Evolutionary conservation across 2,888 invertebrate genomes (phyloP), one percentile per base, ranked within the genome.

Genomic region (Leptura quadrifasciata): DNA sequence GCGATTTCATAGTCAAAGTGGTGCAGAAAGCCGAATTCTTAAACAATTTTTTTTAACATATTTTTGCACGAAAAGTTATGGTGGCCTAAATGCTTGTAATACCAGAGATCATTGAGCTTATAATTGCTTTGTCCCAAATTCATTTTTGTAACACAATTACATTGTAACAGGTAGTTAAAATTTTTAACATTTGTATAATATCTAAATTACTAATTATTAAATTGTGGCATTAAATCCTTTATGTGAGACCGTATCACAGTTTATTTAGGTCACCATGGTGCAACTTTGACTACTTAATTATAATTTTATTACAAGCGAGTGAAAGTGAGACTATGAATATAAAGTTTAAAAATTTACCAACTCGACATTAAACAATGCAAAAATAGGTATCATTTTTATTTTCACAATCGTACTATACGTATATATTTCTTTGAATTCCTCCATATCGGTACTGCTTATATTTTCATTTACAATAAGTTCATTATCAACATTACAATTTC

Each of bases 1-100:
- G 58, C 58, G 58, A 58, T 20, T 58, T 18, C 9, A 18, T 69
- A n/a, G 31, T 31, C n/a, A 27, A 58, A 31, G 18, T 17, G 31
- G 63, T 63, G 39, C 20, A 10, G 15, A 18, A 39, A 20, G 63
- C 39, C 17, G 15, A 18, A 35, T 31, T 31, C 0, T 31, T 8
- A 31, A 31, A 31, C 2, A 8, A 31, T 31, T 31, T n/a, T 27
- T 27, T 27, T 27, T 12, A 39, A 39, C 10, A 39, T 39, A 1
- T 39, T 39, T 12, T 39, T 12, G 39, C 39, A 1, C 10, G 12
- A 12, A 39, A 39, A 39, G 35, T 15, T 12, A 39, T 39, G 39
- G 39, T 39, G 39, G 12, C 3, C 12, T 39, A 39, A 39, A 12
- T 39, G 15, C 6, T 39, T 39, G 6, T 3, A 27, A 27, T 5